Base-by-base conservation (phyloP, 1,140 invertebrate genomes). In the Thaumetopoea pityocampa region DNA sequence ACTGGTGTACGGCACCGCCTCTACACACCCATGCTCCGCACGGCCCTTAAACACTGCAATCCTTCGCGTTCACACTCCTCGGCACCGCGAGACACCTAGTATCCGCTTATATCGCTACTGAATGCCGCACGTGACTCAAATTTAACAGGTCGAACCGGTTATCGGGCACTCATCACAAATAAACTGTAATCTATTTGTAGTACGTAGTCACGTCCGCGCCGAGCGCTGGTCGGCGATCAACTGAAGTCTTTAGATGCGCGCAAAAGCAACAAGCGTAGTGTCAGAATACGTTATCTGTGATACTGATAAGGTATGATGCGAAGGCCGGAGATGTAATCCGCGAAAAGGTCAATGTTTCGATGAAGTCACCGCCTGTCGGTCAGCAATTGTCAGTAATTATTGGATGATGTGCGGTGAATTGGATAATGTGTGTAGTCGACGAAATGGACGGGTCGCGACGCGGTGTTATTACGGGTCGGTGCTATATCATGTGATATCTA, bases 321-420 rank as follows among this genome's bases (percentile, higher is more conserved):
- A 28, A 27, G 20, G 24, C 17, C 15, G 9, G 22, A 30, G 30
- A 28, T 48, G 42, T 72, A 67, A 70, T 65, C 66, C 65, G 56
- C 58, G 42, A 64, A 60, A 79, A 77, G 76, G 76, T 80, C 76
- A 80, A 80, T 76, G 76, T 76, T 80, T 80, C 59, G 64, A 60
- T 72, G 63, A 67, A 73, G 69, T 73, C 66, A 67, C 35, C 27
- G 43, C 19, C 67, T 69, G 73, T 69, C 73, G 67, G 46, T 58
- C n/a, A n/a, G n/a, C n/a, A n/a, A n/a, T n/a, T n/a, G n/a, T n/a
- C n/a, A n/a, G 58, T 55, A 69, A 76, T 76, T 67, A 49, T 28
- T 23, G 34, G 43, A 60, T 52, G 44, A 41, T 41, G 20, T 41
- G 32, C 7, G 35, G 9, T 37, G 46, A 51, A 51, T 51, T 51